These are phyloP conservation scores for Lysiphlebus fabarum DNA, from an alignment of 1,140 invertebrate species.

Conservation along the genomic window DNA sequence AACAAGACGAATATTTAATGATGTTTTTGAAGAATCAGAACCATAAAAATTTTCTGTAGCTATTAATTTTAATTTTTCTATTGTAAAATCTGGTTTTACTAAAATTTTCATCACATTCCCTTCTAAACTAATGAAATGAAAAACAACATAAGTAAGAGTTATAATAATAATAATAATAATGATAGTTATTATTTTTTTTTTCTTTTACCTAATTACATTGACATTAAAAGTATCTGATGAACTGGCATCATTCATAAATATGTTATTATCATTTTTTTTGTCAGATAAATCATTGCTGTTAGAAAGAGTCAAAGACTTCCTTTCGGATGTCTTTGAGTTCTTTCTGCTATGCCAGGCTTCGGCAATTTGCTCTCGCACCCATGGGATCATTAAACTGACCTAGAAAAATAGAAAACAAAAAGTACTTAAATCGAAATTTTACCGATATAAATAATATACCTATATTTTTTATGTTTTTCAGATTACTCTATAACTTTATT, in stretches of 20 bases:
- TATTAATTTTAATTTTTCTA: conserved; percentile 47
- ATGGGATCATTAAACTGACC: conserved; percentile 50
- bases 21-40: conserved; percentile 33
- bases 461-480: not conserved
- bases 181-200: not conserved
- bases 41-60: conserved; percentile 51
- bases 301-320: conserved; percentile 37
- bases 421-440: conserved; percentile 11
- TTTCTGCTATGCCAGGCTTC: conserved; percentile 50
- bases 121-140: conserved; percentile 37
- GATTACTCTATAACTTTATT: too few species aligned
- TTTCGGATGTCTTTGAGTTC: conserved; percentile 39
- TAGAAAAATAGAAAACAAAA: conserved; percentile 22
- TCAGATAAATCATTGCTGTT: conserved; percentile 31
- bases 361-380: conserved; percentile 47
- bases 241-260: conserved; percentile 33
- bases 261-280: conserved; percentile 26
- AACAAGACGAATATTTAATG: conserved; percentile 43
- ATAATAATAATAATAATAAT: not conserved
- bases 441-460: not conserved
- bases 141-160: not conserved
- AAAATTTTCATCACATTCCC: conserved; percentile 40
- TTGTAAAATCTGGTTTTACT: conserved; percentile 42
- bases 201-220: conserved; percentile 46
- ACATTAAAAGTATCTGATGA: conserved; percentile 40